Evolutionary conservation across 92 coral and sea anemone species (phyloP).

Genomic region (Micromussa lordhowensis): DNA sequence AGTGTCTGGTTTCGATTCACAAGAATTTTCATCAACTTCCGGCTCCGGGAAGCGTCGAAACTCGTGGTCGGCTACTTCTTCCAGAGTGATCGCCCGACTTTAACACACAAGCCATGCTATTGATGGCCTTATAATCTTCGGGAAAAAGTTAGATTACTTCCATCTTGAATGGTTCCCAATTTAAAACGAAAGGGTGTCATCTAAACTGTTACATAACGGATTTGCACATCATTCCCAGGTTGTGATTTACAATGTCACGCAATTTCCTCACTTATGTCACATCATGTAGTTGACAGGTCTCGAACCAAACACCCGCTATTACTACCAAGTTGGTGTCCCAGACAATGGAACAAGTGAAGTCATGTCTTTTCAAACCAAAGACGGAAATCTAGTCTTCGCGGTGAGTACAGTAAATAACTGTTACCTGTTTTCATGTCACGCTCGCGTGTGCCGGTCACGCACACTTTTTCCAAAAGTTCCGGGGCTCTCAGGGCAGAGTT

Average conservation of each 20-base stretch:
- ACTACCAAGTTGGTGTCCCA: constrained; percentile 79
- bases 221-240: too few species aligned
- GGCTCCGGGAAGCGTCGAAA: background rate
- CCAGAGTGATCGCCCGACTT: background rate
- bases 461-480: background rate
- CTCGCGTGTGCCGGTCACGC: background rate
- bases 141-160: too few species aligned
- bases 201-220: too few species aligned
- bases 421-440: background rate
- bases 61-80: background rate
- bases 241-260: background rate
- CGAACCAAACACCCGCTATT: constrained; percentile 66
- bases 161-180: background rate
- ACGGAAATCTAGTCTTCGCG: constrained; percentile 74
- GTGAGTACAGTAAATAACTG: constrained; percentile 50
- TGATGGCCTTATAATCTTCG: background rate
- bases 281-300: constrained; percentile 73
- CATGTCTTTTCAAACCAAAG: constrained; percentile 71
- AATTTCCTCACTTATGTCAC: background rate
- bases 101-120: background rate
- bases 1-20: background rate
- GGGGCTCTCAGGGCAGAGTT: background rate
- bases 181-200: background rate
- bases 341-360: constrained; percentile 64
- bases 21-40: background rate